These are phyloP conservation scores for Tragelaphus scriptus DNA, from an alignment of 2,113 vertebrate species.

Conservation along the genomic window DNA sequence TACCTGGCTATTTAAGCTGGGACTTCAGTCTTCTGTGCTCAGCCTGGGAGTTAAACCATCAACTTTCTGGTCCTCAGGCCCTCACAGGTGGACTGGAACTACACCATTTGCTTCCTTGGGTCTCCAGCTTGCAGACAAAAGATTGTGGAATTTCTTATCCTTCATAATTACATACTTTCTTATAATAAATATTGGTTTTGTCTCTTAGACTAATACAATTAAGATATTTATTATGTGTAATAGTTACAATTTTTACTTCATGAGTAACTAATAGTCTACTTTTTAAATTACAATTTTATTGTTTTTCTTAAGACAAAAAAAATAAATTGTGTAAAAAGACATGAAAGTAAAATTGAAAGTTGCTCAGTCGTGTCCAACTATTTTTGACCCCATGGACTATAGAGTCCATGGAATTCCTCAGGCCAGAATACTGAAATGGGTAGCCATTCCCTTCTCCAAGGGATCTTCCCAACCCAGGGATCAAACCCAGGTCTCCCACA, in stretches of 20 bases:
- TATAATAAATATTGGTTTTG: background rate
- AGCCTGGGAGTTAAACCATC: background rate
- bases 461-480: background rate
- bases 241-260: background rate
- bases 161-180: background rate
- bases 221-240: background rate
- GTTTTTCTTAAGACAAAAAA: background rate
- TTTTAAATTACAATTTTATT: background rate
- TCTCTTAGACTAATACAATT: background rate
- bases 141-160: background rate
- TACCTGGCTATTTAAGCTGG: background rate
- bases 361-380: fast-evolving
- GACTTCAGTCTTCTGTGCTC: background rate
- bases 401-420: background rate
- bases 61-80: background rate
- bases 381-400: background rate
- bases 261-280: background rate
- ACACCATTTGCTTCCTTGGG: background rate
- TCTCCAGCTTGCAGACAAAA: background rate
- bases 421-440: background rate
- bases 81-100: background rate
- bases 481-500: background rate
- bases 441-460: background rate
- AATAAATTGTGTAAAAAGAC: background rate
- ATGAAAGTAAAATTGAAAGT: background rate